phyloP scores from a whole-genome alignment of 2,797 vertebrate species.

The Esox lucius region DNA sequence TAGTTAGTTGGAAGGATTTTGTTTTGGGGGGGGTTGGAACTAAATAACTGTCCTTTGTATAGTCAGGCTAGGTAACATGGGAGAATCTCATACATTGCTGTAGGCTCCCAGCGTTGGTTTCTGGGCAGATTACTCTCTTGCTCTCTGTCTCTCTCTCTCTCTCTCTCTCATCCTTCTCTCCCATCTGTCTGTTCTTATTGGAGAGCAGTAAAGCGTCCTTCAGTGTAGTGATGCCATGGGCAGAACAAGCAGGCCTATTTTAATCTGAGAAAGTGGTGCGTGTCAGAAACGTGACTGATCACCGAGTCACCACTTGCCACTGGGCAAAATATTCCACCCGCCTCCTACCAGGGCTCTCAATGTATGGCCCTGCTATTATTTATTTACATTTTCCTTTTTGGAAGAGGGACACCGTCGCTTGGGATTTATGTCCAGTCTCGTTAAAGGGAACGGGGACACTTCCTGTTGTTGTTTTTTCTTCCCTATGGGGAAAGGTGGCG shows the following conservation, averaged over 20 bases:
- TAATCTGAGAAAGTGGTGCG: conserved; percentile 4
- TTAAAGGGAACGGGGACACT: neutral
- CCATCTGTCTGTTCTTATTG: neutral
- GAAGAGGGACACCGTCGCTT: neutral
- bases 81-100: neutral
- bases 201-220: neutral
- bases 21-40: too few species aligned
- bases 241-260: conserved; percentile 12
- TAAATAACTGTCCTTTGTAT: conserved; percentile 11
- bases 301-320: conserved; percentile 7
- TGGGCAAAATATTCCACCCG: conserved; percentile 10
- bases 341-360: neutral
- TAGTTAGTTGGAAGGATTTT: too few species aligned
- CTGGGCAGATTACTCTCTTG: conserved; percentile 72
- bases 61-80: conserved; percentile 19
- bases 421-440: neutral
- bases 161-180: conserved; percentile 46
- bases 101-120: conserved; percentile 60
- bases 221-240: neutral
- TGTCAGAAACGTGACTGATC: conserved; percentile 25
- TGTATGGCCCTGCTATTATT: neutral
- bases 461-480: too few species aligned
- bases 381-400: neutral
- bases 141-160: conserved; percentile 41
- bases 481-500: too few species aligned